These are phyloP conservation scores for Trichogramma pretiosum DNA, from an alignment of 1,140 invertebrate species.

Conservation along the genomic window DNA sequence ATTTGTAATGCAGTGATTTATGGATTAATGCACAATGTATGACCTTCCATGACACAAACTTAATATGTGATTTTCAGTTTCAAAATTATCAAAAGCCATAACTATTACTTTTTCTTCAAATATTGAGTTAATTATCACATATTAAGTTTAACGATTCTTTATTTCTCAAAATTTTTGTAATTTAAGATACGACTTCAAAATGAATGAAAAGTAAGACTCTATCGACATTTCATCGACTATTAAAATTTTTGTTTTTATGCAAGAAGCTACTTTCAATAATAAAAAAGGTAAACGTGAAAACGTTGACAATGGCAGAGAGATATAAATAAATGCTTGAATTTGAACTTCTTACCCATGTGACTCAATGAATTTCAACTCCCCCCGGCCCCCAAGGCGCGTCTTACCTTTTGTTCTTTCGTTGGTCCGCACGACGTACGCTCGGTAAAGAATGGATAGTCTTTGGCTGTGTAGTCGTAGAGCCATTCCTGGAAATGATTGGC, in stretches of 20 bases:
- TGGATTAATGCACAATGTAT: slow-evolving; percentile 15
- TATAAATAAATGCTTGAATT: slow-evolving; percentile 16
- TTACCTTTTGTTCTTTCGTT: slow-evolving; percentile 70
- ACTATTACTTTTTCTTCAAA: no score
- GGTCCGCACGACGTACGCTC: slow-evolving; percentile 62
- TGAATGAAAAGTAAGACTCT: slow-evolving; percentile 14
- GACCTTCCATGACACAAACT: slow-evolving; percentile 5
- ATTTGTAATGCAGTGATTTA: no score
- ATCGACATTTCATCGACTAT: slow-evolving; percentile 4
- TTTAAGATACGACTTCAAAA: slow-evolving; percentile 8
- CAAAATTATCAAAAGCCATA: background rate
- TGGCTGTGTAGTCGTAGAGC: slow-evolving; percentile 80
- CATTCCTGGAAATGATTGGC: slow-evolving; percentile 96
- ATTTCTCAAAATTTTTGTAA: no score
- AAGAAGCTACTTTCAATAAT: slow-evolving; percentile 1
- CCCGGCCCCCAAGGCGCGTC: slow-evolving; percentile 27
- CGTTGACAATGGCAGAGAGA: slow-evolving; percentile 4
- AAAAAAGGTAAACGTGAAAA: slow-evolving; percentile 6
- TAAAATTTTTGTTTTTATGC: slow-evolving; percentile 2
- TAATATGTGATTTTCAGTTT: slow-evolving; percentile 1
- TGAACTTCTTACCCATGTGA: slow-evolving; percentile 24
- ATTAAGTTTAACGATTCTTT: no score
- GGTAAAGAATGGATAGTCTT: slow-evolving; percentile 69
- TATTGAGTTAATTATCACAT: no score
- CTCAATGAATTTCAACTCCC: slow-evolving; percentile 12